phyloP scores from a whole-genome alignment of 2,113 vertebrate genomes.

The Turnix velox region DNA sequence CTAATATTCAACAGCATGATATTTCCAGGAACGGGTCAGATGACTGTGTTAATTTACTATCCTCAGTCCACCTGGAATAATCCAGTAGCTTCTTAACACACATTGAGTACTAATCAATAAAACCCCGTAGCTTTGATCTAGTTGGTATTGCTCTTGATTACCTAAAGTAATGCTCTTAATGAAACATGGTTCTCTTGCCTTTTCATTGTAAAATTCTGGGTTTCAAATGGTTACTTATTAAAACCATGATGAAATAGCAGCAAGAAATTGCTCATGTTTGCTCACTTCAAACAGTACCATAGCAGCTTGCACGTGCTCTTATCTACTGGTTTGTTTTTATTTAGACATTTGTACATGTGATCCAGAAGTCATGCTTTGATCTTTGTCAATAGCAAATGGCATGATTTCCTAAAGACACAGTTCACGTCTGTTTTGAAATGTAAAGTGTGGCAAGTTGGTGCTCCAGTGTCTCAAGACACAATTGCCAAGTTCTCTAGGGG shows the following conservation, averaged over 20 bases:
- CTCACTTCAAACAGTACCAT: background rate
- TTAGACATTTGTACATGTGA: background rate
- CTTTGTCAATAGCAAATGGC: background rate
- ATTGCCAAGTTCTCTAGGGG: background rate
- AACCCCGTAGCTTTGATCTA: conserved; percentile 4
- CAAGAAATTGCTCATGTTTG: background rate
- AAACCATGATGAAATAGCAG: background rate
- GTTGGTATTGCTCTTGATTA: conserved; percentile 10
- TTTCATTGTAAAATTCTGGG: background rate
- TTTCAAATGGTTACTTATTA: background rate
- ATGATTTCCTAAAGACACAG: background rate
- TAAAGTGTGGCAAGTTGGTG: background rate
- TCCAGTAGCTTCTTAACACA: background rate
- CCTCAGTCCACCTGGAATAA: background rate
- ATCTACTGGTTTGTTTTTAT: background rate
- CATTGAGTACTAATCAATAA: background rate
- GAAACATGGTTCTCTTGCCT: background rate
- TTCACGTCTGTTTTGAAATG: conserved; percentile 17
- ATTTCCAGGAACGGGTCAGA: conserved; percentile 20
- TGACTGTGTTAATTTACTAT: background rate
- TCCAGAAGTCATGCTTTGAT: background rate
- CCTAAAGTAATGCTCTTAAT: background rate
- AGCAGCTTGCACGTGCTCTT: background rate
- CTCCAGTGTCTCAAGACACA: background rate
- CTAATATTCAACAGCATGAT: background rate